Percentiles rank a stretch among this genome's conserved stretches.
Conservation (phyloP, 2,888 invertebrate species). For the Baccha elongata region DNA sequence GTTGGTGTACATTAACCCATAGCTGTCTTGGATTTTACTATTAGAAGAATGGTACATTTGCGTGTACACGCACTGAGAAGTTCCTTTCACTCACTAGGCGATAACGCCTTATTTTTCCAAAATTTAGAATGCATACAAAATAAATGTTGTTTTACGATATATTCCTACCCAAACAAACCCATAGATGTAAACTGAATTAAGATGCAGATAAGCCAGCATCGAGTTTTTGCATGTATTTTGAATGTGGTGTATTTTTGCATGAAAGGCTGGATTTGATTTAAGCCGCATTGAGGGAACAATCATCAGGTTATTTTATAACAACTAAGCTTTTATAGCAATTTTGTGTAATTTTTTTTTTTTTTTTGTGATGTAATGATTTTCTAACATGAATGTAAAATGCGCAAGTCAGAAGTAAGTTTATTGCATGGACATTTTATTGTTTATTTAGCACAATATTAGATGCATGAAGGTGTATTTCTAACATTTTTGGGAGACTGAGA, state of each 20-base stretch:
- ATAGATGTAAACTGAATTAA: constrained; percentile 10
- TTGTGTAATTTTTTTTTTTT: no score
- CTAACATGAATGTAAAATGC: no score
- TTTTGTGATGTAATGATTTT: no score
- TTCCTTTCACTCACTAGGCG: constrained; percentile 60
- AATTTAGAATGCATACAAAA: constrained; percentile 35
- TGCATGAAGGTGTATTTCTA: no score
- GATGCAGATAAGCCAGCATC: constrained; percentile 38
- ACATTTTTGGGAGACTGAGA: no score
- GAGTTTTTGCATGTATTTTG: constrained; percentile 12
- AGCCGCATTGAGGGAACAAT: constrained; percentile 22
- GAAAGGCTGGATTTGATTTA: constrained; percentile 26
- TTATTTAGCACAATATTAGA: no score
- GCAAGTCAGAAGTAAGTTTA: no score
- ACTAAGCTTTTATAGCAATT: constrained; percentile 14
- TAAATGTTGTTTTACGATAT: constrained; percentile 30
- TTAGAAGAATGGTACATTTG: constrained; percentile 32
- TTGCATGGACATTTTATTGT: no score
- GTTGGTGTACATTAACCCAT: constrained; percentile 48
- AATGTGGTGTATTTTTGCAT: constrained; percentile 17
- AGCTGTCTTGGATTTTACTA: background rate
- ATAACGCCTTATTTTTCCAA: constrained; percentile 43
- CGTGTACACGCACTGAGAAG: constrained; percentile 62
- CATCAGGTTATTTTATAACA: background rate
- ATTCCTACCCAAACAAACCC: background rate